These are phyloP conservation scores for Corythoichthys haematopterus DNA, from an alignment of 2,113 vertebrate genomes.

Conservation along the genomic window DNA sequence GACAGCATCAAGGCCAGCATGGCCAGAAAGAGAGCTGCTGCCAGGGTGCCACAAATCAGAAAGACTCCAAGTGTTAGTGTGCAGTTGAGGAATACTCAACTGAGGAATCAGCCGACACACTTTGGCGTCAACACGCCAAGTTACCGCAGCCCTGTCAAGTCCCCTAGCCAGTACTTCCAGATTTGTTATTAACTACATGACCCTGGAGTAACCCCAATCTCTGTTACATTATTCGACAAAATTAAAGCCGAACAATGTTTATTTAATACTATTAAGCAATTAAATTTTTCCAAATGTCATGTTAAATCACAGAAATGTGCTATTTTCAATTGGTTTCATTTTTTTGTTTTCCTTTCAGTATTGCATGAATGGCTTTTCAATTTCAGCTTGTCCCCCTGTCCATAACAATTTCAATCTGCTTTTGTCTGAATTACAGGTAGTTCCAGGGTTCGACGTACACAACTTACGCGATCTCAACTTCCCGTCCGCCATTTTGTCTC, in stretches of 20 bases:
- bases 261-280: background rate
- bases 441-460: too few species aligned
- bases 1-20: conserved; percentile 49
- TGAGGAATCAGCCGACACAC: conserved; percentile 63
- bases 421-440: conserved; percentile 21
- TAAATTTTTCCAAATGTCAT: too few species aligned
- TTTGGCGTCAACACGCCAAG: conserved; percentile 71
- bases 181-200: conserved; percentile 60
- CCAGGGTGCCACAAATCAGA: conserved; percentile 48
- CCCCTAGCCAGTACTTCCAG: conserved; percentile 78
- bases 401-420: conserved; percentile 37
- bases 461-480: too few species aligned
- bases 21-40: conserved; percentile 50
- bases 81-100: conserved; percentile 63
- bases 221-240: background rate
- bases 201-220: background rate
- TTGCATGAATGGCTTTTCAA: conserved; percentile 25
- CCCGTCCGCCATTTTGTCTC: too few species aligned
- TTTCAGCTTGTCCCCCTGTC: conserved; percentile 13
- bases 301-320: background rate
- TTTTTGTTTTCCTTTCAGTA: conserved; percentile 10
- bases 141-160: conserved; percentile 76
- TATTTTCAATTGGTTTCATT: conserved; percentile 5
- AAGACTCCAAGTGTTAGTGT: conserved; percentile 66
- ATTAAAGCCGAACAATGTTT: background rate